Percentiles rank a stretch among this genome's conserved stretches.
Conservation (phyloP, 1,140 invertebrate genomes). For the Homarus americanus region DNA sequence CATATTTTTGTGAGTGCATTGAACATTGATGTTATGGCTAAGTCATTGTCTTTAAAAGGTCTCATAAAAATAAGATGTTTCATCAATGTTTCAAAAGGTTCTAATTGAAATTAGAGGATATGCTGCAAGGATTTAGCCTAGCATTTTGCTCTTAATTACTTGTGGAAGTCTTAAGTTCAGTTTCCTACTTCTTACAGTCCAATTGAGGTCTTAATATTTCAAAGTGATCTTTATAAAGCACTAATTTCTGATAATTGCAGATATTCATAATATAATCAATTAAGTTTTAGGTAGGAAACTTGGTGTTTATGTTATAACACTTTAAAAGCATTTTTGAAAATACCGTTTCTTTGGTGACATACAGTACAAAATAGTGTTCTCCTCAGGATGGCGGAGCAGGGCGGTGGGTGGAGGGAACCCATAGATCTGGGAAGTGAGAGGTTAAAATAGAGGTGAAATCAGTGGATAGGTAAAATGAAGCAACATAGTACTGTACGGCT, state of each 20-base stretch:
- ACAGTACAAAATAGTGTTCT: slow-evolving; percentile 23
- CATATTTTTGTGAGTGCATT: neutral
- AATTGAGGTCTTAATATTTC: neutral
- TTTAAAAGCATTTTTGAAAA: neutral
- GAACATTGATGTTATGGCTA: neutral
- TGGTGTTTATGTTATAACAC: neutral
- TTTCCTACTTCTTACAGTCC: neutral
- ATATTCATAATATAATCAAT: neutral
- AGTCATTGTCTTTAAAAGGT: neutral
- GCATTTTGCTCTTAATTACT: neutral
- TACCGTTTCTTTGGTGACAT: neutral
- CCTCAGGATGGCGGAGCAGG: slow-evolving; percentile 14
- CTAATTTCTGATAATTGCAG: neutral
- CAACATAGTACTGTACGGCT: neutral
- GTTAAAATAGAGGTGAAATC: neutral
- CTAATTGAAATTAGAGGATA: neutral
- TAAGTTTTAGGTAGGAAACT: neutral
- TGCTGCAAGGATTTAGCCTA: neutral
- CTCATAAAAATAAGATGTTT: neutral
- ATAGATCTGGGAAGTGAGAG: neutral
- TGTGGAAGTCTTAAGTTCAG: neutral
- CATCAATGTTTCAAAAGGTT: neutral
- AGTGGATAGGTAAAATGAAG: neutral
- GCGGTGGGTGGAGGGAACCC: neutral
- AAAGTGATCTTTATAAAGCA: neutral